Conservation (phyloP, 1,140 invertebrate genomes). For the Zophobas atratus region DNA sequence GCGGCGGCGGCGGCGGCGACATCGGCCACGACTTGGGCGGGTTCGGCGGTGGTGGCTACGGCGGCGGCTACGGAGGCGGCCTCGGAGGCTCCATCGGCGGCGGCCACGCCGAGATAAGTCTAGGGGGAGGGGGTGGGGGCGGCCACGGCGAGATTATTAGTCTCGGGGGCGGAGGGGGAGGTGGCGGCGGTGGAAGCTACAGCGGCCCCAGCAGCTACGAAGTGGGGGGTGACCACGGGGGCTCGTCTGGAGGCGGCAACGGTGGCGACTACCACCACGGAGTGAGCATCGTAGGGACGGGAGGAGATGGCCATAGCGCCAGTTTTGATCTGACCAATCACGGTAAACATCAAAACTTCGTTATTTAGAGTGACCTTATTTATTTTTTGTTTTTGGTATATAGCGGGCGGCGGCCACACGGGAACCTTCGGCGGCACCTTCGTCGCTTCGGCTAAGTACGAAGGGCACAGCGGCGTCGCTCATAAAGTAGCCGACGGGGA, state of each 20-base stretch:
- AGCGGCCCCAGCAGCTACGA: conserved; percentile 29
- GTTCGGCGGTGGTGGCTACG: conserved; percentile 21
- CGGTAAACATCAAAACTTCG: conserved; percentile 26
- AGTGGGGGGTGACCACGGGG: conserved; percentile 32
- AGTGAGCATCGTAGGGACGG: conserved; percentile 56
- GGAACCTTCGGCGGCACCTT: conserved; percentile 60
- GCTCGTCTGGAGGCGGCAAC: conserved; percentile 49
- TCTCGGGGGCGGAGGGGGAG: conserved; percentile 16
- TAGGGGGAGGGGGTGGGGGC: conserved; percentile 27
- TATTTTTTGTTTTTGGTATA: conserved; percentile 38
- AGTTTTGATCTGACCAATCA: conserved; percentile 59
- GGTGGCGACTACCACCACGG: conserved; percentile 59
- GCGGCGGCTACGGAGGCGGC: conserved; percentile 43
- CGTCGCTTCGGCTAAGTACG: conserved; percentile 60
- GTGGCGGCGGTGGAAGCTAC: conserved; percentile 39
- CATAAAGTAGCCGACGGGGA: conserved; percentile 45
- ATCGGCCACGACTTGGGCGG: conserved; percentile 19
- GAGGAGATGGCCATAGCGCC: conserved; percentile 46
- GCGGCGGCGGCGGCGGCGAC: conserved; percentile 33
- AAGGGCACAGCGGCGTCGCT: conserved; percentile 52
- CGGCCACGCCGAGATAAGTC: conserved; percentile 35
- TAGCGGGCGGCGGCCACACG: conserved; percentile 49
- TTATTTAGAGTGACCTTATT: background rate
- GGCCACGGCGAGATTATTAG: background rate
- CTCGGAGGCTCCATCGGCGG: conserved; percentile 32